Percentiles rank a stretch among this genome's conserved stretches.
Evolutionary conservation across 2,888 invertebrate species (phyloP).

Genomic region (Stomorhina lunata): DNA sequence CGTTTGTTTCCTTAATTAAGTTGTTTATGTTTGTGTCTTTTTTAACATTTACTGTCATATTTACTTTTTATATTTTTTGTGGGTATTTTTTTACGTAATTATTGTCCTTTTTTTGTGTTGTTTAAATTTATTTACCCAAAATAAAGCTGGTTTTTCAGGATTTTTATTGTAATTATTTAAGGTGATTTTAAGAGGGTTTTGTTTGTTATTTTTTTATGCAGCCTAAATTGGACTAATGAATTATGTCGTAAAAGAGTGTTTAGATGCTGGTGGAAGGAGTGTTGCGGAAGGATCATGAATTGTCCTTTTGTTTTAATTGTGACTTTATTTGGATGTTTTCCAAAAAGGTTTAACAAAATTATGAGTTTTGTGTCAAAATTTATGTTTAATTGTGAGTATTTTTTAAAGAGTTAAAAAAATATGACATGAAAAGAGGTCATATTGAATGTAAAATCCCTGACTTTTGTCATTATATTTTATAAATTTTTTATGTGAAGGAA

Average conservation of each 20-base stretch:
- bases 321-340: background rate
- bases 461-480: no score
- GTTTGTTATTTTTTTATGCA: background rate
- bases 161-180: constrained; percentile 60
- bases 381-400: background rate
- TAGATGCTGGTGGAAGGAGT: constrained; percentile 31
- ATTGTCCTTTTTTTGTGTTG: constrained; percentile 16
- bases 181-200: constrained; percentile 45
- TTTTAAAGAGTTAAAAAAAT: no score
- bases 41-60: constrained; percentile 7
- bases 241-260: constrained; percentile 25
- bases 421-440: no score
- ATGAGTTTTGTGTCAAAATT: constrained; percentile 11
- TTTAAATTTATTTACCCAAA: constrained; percentile 37
- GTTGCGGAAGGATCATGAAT: background rate
- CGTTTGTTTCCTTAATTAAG: constrained; percentile 57
- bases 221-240: constrained; percentile 3
- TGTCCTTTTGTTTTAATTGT: background rate
- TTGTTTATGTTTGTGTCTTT: constrained; percentile 39
- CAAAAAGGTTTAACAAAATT: background rate
- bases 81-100: constrained; percentile 14
- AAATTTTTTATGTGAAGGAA: no score
- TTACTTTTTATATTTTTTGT: background rate
- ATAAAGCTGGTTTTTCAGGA: constrained; percentile 64
- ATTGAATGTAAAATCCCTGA: no score